phyloP scores from a whole-genome alignment of 1,140 invertebrate genomes.

The Mercenaria mercenaria region DNA sequence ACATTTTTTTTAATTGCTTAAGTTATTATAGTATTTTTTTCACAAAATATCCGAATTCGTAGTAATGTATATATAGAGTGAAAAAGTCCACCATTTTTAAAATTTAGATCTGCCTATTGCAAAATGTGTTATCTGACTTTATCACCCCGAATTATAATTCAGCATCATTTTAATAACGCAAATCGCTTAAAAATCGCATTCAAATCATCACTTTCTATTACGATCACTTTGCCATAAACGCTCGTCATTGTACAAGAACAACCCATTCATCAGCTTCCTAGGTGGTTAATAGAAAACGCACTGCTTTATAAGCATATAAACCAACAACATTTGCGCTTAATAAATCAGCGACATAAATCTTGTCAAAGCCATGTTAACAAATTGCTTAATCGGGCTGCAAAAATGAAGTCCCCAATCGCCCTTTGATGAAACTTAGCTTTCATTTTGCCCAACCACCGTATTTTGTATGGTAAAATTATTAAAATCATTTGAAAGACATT shows the following conservation, averaged over 20 bases:
- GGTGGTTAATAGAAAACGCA: conserved; percentile 41
- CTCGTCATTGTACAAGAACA: neutral
- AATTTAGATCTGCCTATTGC: too few species aligned
- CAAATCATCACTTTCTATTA: conserved; percentile 1
- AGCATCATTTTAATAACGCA: too few species aligned
- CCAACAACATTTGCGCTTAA: conserved; percentile 41
- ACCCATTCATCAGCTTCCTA: neutral
- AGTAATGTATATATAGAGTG: too few species aligned
- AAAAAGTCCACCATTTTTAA: too few species aligned
- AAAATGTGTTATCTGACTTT: too few species aligned
- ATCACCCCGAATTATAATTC: too few species aligned
- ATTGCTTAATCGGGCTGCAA: conserved; percentile 59
- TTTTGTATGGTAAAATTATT: conserved; percentile 41
- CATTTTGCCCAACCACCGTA: conserved; percentile 53
- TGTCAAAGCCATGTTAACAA: conserved; percentile 62
- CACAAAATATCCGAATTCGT: too few species aligned
- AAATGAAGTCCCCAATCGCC: conserved; percentile 30
- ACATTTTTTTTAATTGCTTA: too few species aligned
- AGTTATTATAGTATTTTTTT: too few species aligned
- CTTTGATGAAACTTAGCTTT: conserved; percentile 42
- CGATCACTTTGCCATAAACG: neutral
- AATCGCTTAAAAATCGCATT: neutral
- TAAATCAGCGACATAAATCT: conserved; percentile 51
- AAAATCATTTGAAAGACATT: conserved; percentile 42
- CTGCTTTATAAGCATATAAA: conserved; percentile 29